These are phyloP conservation scores for Pelochelys cantorii DNA, from an alignment of 2,797 vertebrate species.

Conservation along the genomic window DNA sequence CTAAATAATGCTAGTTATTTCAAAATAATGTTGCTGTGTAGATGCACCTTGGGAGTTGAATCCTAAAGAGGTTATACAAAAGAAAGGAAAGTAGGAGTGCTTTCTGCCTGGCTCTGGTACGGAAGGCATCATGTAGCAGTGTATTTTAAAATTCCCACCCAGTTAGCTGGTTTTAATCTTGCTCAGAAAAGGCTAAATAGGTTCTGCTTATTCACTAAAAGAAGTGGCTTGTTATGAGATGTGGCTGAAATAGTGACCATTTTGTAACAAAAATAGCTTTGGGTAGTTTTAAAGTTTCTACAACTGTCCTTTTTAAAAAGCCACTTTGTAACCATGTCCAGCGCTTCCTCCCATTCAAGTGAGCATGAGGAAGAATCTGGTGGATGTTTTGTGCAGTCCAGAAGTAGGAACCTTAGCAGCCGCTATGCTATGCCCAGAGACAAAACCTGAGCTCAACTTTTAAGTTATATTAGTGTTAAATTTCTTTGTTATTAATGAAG, in stretches of 20 bases:
- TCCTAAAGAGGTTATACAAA: background rate
- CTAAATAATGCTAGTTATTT: too few species aligned
- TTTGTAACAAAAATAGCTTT: background rate
- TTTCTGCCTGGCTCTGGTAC: background rate
- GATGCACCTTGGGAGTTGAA: background rate
- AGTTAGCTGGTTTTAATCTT: background rate
- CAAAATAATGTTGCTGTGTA: too few species aligned
- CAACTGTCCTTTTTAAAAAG: background rate
- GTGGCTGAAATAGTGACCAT: background rate
- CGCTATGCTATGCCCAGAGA: background rate
- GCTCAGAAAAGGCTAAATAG: rapidly evolving
- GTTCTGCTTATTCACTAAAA: background rate
- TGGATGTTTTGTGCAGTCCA: background rate
- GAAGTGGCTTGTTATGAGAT: background rate
- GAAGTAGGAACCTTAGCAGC: background rate
- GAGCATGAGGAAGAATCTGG: rapidly evolving
- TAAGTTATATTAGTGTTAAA: background rate
- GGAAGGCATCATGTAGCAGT: background rate
- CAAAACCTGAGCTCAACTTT: background rate
- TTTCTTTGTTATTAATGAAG: background rate
- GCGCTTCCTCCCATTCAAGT: background rate
- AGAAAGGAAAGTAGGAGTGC: background rate
- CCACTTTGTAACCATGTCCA: background rate
- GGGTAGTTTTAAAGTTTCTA: rapidly evolving
- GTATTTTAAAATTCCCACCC: background rate